Conservation (phyloP, 2,797 vertebrate genomes). For the Danio choprae region DNA sequence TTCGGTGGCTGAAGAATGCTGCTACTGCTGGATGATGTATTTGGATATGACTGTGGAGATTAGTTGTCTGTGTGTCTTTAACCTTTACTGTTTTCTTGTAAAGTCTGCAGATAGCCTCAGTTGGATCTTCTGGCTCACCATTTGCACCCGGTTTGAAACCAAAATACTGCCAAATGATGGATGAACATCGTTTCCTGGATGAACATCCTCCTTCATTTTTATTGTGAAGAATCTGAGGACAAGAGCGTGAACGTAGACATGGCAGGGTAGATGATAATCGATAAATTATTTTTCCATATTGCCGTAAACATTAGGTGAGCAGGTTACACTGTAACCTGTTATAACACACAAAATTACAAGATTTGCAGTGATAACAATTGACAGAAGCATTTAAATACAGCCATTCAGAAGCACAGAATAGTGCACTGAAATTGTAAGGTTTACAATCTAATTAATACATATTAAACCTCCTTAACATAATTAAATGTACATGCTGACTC, state of each 20-base stretch:
- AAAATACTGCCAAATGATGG: neutral
- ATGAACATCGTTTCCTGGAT: neutral
- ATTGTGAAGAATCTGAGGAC: neutral
- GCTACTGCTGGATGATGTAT: neutral
- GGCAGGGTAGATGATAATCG: neutral
- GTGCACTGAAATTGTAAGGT: no score
- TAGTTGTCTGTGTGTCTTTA: neutral
- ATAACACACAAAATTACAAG: no score
- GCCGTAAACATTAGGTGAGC: no score
- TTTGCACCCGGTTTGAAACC: neutral
- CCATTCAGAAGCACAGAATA: no score
- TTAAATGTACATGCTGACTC: no score
- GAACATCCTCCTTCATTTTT: neutral
- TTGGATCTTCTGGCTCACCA: neutral
- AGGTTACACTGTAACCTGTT: no score
- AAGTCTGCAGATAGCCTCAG: neutral
- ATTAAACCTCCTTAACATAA: no score
- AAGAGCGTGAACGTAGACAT: neutral
- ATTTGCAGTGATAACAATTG: no score
- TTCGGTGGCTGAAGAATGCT: neutral
- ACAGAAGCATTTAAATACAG: no score
- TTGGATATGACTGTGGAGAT: neutral
- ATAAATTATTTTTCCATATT: neutral
- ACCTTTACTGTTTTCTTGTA: slow-evolving; percentile 5
- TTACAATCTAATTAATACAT: no score